Evolutionary conservation across 2,888 invertebrate species (phyloP), one percentile per base, ranked within the genome.

Genomic region (Nomada fabriciana): DNA sequence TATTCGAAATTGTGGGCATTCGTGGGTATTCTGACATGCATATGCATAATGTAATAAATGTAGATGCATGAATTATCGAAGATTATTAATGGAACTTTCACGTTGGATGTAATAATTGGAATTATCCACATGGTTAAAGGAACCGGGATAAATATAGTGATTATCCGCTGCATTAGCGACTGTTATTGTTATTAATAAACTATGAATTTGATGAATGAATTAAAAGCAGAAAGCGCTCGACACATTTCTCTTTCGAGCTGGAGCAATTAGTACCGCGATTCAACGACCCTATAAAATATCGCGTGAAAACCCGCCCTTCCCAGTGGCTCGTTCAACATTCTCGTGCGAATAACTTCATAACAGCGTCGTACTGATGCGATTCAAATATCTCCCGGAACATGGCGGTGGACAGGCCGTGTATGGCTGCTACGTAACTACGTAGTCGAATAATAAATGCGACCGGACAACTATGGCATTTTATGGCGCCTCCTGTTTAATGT

Each of bases 401-500:
- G 61, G 18, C 47, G 43, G 29, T 29, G 61, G 52, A 63, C 60
- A n/a, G 50, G 23, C n/a, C 52, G 57, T 29, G 36, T 20, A 25
- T 36, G 11, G 25, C 13, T 50, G 11, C 36, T 9, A 11, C 50
- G 63, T 47, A 47, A 47, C 55, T 60, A 61, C 61, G 47, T 47
- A 52, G 47, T 13, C 15, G 75, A 73, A 81, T 72, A 83, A 75
- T 81, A 77, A 86, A 86, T 68, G 71, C 68, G 50, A 59, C 29
- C 53, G 69, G 75, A 74, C 36, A 47, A 47, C 65, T 67, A 76
- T 47, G 65, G 52, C 50, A 70, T 68, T 69, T 85, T 76, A 83
- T 47, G 80, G 70, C 50, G 65, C 69, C 86, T 68, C 76, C 36
- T 67, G 74, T 53, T 86, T 86, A 86, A 86, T 86, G 80, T 86